A percentile compares a stretch with the other conserved stretches of the same genome.
These are phyloP conservation scores for Spilogale gracilis DNA, from an alignment of 2,113 vertebrate species.

Conservation along the genomic window DNA sequence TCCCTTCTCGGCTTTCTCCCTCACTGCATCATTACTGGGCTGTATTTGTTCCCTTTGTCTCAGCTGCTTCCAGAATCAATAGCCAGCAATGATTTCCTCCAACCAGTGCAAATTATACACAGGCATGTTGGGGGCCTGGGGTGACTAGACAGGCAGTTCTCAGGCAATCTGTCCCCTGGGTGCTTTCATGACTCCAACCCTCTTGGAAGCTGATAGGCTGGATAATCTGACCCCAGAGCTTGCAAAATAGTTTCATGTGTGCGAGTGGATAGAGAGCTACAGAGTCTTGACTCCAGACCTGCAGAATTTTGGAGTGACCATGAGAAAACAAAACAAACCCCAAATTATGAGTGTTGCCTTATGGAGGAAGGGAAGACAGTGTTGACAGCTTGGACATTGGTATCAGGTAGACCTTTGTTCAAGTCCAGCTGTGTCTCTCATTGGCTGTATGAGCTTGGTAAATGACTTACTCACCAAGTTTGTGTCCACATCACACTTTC, in stretches of 20 bases:
- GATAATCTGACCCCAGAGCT: neutral
- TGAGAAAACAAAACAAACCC: neutral
- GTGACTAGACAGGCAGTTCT: neutral
- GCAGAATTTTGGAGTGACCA: neutral
- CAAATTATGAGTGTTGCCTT: neutral
- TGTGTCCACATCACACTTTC: neutral
- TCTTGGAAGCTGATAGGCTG: neutral
- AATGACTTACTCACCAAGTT: neutral
- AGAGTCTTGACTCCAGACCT: neutral
- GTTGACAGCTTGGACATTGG: neutral
- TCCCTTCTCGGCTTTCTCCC: constrained; percentile 72
- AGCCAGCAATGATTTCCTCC: neutral
- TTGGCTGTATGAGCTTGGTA: neutral
- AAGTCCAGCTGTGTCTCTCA: neutral
- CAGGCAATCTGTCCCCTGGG: neutral
- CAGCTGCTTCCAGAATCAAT: constrained; percentile 67
- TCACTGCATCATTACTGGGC: constrained; percentile 53
- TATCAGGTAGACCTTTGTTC: neutral
- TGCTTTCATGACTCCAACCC: neutral
- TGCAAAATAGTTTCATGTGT: neutral
- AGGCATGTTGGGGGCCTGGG: neutral
- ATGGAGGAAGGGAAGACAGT: neutral
- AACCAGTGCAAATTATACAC: neutral
- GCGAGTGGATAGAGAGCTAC: neutral
- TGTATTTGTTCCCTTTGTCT: constrained; percentile 68